Conservation (phyloP, 2,888 invertebrate species). For the Epinotia ramella region DNA sequence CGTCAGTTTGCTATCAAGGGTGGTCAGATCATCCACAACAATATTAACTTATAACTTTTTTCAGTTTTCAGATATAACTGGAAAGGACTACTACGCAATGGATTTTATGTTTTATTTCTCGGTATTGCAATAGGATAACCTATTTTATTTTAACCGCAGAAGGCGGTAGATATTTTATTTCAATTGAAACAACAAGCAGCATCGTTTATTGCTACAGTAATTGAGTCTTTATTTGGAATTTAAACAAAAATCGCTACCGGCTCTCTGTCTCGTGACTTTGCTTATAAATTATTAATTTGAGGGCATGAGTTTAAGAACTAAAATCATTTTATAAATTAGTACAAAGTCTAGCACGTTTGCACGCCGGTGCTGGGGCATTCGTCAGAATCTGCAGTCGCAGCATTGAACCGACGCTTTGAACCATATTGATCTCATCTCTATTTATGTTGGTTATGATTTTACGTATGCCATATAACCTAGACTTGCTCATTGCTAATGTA, state of each 20-base stretch:
- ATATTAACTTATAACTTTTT: neutral
- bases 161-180: slow-evolving; percentile 34
- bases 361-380: slow-evolving; percentile 51
- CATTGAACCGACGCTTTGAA: slow-evolving; percentile 50
- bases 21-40: too few relatives aligned
- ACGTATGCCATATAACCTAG: slow-evolving; percentile 76
- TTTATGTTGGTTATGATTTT: slow-evolving; percentile 70
- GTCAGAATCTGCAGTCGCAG: slow-evolving; percentile 46
- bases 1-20: too few relatives aligned
- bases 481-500: slow-evolving; percentile 72
- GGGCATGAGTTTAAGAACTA: neutral
- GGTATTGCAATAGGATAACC: slow-evolving; percentile 21
- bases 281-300: slow-evolving; percentile 26
- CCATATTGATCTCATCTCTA: slow-evolving; percentile 82
- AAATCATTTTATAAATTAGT: slow-evolving; percentile 21
- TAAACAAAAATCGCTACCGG: slow-evolving; percentile 2
- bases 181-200: slow-evolving; percentile 11
- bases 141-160: slow-evolving; percentile 26
- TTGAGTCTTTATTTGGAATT: slow-evolving; percentile 30
- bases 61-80: slow-evolving; percentile 17
- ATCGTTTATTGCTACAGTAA: slow-evolving; percentile 11
- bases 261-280: slow-evolving; percentile 31
- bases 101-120: slow-evolving; percentile 24
- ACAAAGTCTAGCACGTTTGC: too few relatives aligned
- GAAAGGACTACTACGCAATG: slow-evolving; percentile 9